phyloP scores from a whole-genome alignment of 2,113 vertebrate genomes.

The Ptilorrhoa leucosticta region DNA sequence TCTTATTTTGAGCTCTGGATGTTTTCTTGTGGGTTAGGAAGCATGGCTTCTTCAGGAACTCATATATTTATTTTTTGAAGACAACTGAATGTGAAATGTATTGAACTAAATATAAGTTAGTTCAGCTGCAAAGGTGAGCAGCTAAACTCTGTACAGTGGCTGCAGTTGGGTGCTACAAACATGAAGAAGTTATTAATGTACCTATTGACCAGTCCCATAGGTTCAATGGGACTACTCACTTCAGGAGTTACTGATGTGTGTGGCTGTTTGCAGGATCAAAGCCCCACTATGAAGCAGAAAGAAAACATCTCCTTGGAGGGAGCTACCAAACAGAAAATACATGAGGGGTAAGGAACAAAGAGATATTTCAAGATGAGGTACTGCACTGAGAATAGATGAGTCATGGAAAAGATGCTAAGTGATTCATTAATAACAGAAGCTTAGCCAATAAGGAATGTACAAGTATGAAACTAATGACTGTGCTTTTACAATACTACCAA shows the following conservation, averaged over 20 bases:
- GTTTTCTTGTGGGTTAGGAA: background rate
- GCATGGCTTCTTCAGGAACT: background rate
- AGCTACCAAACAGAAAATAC: conserved; percentile 11
- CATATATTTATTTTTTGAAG: background rate
- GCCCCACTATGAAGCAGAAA: background rate
- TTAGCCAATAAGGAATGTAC: conserved; percentile 15
- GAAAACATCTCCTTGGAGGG: conserved; percentile 23
- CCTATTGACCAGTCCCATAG: background rate
- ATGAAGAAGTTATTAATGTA: background rate
- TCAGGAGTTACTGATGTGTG: background rate
- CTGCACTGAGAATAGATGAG: conserved; percentile 49
- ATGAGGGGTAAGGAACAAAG: conserved; percentile 14
- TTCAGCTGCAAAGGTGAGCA: background rate
- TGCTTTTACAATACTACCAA: conserved; percentile 45
- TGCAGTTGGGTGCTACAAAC: background rate
- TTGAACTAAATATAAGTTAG: background rate
- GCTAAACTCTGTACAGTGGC: background rate
- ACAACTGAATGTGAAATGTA: background rate
- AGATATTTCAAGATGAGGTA: conserved; percentile 41
- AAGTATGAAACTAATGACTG: conserved; percentile 45
- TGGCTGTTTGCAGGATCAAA: background rate
- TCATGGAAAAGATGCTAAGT: conserved; percentile 53
- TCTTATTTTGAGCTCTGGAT: background rate
- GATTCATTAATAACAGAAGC: conserved; percentile 53
- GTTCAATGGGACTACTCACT: background rate